A percentile compares a stretch with the other conserved stretches of the same genome.
Evolutionary conservation across 2,888 invertebrate genomes (phyloP).

Genomic region (Eupithecia subfuscata): DNA sequence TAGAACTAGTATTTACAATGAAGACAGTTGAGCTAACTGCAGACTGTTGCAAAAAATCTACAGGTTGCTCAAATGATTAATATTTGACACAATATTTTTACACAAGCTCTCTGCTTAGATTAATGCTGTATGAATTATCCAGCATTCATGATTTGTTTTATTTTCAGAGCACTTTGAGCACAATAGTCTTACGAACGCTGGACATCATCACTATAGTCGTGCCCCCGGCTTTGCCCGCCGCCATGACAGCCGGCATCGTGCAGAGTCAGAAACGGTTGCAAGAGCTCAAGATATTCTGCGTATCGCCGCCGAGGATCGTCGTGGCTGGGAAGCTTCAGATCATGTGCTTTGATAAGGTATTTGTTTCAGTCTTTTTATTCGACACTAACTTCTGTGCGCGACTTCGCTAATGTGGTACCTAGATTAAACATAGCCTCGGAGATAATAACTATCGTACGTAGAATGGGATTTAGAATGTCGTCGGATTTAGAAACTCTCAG

Average conservation of each 20-base stretch:
- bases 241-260: slow-evolving; percentile 92
- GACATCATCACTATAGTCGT: slow-evolving; percentile 97
- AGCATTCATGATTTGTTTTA: neutral
- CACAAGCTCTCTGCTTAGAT: neutral
- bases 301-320: slow-evolving; percentile 90
- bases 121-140: neutral
- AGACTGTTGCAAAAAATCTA: too few species aligned
- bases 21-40: too few species aligned
- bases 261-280: slow-evolving; percentile 90
- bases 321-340: slow-evolving; percentile 91
- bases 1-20: too few species aligned
- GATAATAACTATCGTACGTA: too few species aligned
- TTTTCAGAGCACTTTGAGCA: slow-evolving; percentile 79
- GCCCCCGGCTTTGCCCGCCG: slow-evolving; percentile 95
- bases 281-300: slow-evolving; percentile 88
- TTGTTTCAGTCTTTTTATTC: slow-evolving; percentile 29
- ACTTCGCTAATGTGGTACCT: too few species aligned
- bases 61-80: too few species aligned
- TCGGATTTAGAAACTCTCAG: too few species aligned
- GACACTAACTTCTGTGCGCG: neutral
- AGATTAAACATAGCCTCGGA: too few species aligned
- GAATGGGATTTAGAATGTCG: too few species aligned
- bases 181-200: slow-evolving; percentile 90
- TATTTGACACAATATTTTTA: too few species aligned
- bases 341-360: slow-evolving; percentile 95